A percentile compares a stretch with the other conserved stretches of the same genome.
Evolutionary conservation across 2,113 vertebrate species (phyloP).

Genomic region (Cardinalis cardinalis): DNA sequence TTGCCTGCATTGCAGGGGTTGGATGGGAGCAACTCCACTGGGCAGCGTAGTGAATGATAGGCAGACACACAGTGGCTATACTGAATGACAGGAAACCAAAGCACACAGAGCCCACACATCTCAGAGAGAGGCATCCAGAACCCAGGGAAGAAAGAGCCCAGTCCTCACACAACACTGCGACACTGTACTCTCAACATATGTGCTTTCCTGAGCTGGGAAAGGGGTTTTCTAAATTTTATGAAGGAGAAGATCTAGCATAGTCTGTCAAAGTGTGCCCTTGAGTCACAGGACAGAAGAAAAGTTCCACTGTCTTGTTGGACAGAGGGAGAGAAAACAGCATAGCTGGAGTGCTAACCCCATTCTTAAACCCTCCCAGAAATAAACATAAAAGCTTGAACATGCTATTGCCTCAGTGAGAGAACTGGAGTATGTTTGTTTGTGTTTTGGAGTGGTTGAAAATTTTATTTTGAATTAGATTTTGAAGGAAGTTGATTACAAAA

Average conservation of each 20-base stretch:
- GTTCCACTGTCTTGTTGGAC: accelerated
- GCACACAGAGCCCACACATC: background rate
- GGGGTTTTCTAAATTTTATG: accelerated
- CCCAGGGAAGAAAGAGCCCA: background rate
- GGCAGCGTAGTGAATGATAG: background rate
- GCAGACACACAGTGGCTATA: background rate
- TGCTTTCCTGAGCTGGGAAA: background rate
- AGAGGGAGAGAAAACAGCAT: accelerated
- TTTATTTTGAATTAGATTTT: accelerated
- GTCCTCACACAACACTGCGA: accelerated
- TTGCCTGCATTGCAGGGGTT: no score
- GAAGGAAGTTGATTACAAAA: accelerated
- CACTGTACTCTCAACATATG: accelerated
- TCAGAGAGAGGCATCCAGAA: background rate
- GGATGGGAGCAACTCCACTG: background rate
- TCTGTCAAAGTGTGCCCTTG: accelerated
- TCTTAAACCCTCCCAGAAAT: accelerated
- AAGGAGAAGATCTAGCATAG: background rate
- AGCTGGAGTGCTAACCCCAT: accelerated
- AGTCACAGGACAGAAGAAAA: accelerated
- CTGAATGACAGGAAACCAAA: background rate
- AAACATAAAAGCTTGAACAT: accelerated
- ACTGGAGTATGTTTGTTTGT: accelerated
- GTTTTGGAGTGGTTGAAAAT: accelerated
- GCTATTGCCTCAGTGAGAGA: accelerated